Base-by-base conservation (phyloP, 1,140 invertebrate species). In the Xylocopa sonorina region DNA sequence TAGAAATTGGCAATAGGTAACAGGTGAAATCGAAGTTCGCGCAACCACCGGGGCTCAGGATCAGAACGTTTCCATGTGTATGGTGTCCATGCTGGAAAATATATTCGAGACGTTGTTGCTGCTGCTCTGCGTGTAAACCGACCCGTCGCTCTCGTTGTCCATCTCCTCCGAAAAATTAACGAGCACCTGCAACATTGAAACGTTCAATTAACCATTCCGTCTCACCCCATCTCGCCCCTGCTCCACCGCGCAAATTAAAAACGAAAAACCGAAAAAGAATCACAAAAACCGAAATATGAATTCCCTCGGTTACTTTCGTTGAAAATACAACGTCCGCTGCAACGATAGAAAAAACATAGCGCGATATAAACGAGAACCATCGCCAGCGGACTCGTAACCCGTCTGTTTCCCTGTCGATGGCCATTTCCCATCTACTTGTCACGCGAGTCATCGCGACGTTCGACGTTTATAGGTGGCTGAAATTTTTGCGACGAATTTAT, bases 141-240 rank as follows among this genome's bases (percentile, higher is more conserved):
- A 53, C 1, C 82, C 86, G 2, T 76, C 76, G 21, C 7, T 18
- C 18, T 89, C 89, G 53, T 89, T 85, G 57, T 92, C 90, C 34
- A 84, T 34, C 67, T 91, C 90, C 38, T 90, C 90, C n/a, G 91
- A 91, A 82, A 92, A 92, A 71, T 89, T 92, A 5, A 92, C 91
- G 57, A 92, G 76, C 29, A 92, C 91, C 91, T 92, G 83, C 18
- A 80, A 63, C 32, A 64, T 16, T 16, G 1, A 27, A 71, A 58
- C 10, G 18, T n/a, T 51, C 24, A 6, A 38, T 67, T 43, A 71
- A 46, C 32, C 6, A n/a, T 24, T 3, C 6, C 41, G 27, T 18
- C 12, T 14, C 1, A 18, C 38, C 9, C 38, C 38, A n/a, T n/a
- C n/a, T n/a, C n/a, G n/a, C n/a, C n/a, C n/a, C n/a, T n/a, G n/a